Evolutionary conservation across 2,888 invertebrate genomes (phyloP).

Genomic region (Perizoma flavofasciatum): DNA sequence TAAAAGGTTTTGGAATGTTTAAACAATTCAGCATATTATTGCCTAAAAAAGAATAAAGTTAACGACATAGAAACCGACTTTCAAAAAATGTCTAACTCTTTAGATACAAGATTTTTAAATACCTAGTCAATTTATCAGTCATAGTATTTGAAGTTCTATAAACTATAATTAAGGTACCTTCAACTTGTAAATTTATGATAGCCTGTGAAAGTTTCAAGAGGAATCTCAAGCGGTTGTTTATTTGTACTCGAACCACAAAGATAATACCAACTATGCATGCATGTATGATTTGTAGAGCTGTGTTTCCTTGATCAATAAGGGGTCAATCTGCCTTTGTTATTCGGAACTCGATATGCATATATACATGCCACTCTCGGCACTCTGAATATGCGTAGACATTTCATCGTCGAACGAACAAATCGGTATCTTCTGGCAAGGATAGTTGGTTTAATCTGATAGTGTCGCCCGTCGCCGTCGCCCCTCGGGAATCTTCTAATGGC

Average conservation of each 20-base stretch:
- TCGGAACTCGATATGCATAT: constrained; percentile 27
- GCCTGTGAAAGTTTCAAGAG: constrained; percentile 4
- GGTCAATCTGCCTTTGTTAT: constrained; percentile 29
- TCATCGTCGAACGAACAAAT: constrained; percentile 36
- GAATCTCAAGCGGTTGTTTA: constrained; percentile 6
- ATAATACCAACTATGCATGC: background rate
- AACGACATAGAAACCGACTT: constrained; percentile 24
- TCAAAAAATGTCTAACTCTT: background rate
- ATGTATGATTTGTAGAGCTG: constrained; percentile 22
- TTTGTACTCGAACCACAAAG: constrained; percentile 12
- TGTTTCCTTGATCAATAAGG: constrained; percentile 26
- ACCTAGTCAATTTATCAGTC: no score
- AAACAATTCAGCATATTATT: constrained; percentile 46
- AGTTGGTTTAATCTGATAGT: constrained; percentile 55
- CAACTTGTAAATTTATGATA: constrained; percentile 9
- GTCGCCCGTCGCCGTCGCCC: constrained; percentile 39
- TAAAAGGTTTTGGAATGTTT: constrained; percentile 53
- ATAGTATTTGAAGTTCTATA: background rate
- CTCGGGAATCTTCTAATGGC: constrained; percentile 54
- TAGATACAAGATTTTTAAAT: background rate
- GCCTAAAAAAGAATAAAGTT: constrained; percentile 46
- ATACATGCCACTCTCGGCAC: constrained; percentile 24
- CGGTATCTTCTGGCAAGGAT: constrained; percentile 37
- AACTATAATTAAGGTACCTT: background rate
- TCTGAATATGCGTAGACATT: constrained; percentile 28